phyloP scores from a whole-genome alignment of 2,113 vertebrate species.

The Ciconia stormi region DNA sequence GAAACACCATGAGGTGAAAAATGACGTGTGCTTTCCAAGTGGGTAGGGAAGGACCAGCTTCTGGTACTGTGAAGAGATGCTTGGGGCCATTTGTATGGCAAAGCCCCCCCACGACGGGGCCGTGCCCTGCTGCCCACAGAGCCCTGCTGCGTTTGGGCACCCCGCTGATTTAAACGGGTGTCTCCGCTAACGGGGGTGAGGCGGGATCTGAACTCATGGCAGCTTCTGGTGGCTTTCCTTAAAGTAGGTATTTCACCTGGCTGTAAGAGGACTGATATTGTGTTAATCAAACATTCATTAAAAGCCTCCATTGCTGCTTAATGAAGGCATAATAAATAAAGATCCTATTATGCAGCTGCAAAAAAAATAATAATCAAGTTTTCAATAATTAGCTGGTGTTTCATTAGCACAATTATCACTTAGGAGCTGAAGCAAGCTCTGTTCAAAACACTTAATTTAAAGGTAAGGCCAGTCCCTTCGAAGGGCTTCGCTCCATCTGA shows the following conservation, averaged over 20 bases:
- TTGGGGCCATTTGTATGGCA: not conserved
- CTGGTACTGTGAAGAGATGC: not conserved
- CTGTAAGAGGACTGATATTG: not conserved
- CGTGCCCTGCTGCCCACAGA: not conserved
- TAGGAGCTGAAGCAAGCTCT: constrained; percentile 13
- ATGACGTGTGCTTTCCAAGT: not conserved
- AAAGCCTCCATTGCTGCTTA: constrained; percentile 6
- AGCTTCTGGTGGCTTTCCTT: not conserved
- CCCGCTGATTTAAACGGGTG: not conserved
- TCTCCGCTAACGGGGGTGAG: not conserved
- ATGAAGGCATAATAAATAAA: constrained; percentile 30
- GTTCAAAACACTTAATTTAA: constrained; percentile 45
- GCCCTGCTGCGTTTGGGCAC: rapidly evolving
- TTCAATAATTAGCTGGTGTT: constrained; percentile 46
- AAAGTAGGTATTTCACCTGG: not conserved
- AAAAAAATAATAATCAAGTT: not conserved
- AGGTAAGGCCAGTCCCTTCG: constrained; percentile 1
- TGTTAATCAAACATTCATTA: constrained; percentile 56
- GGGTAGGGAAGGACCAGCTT: not conserved
- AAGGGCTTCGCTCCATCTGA: not conserved
- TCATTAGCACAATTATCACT: constrained; percentile 53
- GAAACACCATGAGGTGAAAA: not conserved
- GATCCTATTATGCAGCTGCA: constrained; percentile 37
- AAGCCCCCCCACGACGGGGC: not conserved
- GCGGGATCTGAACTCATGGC: not conserved